These are phyloP conservation scores for Dreissena rostriformis DNA, from an alignment of 1,140 invertebrate species.

Conservation along the genomic window DNA sequence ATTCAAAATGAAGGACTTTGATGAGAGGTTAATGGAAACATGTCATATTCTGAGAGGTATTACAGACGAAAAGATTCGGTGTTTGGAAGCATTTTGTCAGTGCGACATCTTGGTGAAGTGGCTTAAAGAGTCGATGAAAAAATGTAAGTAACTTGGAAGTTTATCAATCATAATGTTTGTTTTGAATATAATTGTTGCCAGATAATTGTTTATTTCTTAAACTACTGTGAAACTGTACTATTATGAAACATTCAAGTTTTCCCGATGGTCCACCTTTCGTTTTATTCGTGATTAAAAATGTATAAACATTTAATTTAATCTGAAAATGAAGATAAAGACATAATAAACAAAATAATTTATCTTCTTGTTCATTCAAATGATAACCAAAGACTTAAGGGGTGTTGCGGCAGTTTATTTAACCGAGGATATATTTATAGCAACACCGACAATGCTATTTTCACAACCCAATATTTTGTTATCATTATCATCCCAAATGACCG, in stretches of 20 bases:
- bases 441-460: too few relatives aligned
- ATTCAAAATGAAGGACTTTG: constrained; percentile 56
- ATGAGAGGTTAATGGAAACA: constrained; percentile 56
- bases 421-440: too few relatives aligned
- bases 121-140: constrained; percentile 70
- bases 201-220: neutral
- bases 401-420: too few relatives aligned
- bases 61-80: constrained; percentile 39
- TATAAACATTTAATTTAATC: neutral
- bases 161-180: neutral
- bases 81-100: constrained; percentile 64
- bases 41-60: constrained; percentile 59
- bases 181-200: neutral
- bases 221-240: neutral
- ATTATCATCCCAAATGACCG: too few relatives aligned
- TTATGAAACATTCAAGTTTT: neutral
- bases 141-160: constrained; percentile 17
- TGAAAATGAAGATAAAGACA: neutral
- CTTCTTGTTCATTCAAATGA: too few relatives aligned
- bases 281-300: neutral
- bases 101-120: constrained; percentile 68
- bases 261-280: neutral
- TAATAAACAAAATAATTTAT: too few relatives aligned
- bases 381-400: too few relatives aligned
- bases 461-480: too few relatives aligned